These are phyloP conservation scores for Melikaiella ostensackeni DNA, from an alignment of 2,888 invertebrate genomes.

Conservation along the genomic window DNA sequence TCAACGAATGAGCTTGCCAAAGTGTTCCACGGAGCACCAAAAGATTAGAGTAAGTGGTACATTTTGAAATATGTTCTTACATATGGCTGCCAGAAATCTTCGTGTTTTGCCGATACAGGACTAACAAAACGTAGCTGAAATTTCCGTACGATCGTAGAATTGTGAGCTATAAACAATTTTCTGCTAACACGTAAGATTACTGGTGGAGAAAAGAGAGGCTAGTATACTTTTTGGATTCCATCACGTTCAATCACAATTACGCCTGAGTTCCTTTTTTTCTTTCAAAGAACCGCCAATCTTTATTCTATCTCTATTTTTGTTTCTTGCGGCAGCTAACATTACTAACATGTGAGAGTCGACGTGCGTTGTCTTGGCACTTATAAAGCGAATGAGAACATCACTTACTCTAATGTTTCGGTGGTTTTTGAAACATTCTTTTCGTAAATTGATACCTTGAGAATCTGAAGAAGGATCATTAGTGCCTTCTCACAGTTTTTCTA, in stretches of 20 bases:
- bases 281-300: constrained; percentile 43
- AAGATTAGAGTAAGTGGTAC: constrained; percentile 91
- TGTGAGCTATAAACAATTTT: constrained; percentile 33
- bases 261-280: constrained; percentile 43
- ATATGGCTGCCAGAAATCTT: constrained; percentile 39
- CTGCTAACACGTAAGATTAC: constrained; percentile 18
- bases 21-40: constrained; percentile 91
- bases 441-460: neutral
- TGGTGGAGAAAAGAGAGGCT: constrained; percentile 17
- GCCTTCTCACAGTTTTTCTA: neutral
- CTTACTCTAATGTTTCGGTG: constrained; percentile 75
- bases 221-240: constrained; percentile 9
- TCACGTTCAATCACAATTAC: neutral
- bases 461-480: neutral
- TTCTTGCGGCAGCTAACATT: constrained; percentile 60
- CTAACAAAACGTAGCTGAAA: constrained; percentile 25
- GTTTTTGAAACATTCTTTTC: constrained; percentile 17
- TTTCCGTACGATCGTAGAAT: constrained; percentile 5
- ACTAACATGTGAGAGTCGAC: constrained; percentile 60
- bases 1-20: constrained; percentile 92
- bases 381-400: constrained; percentile 61
- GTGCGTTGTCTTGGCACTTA: constrained; percentile 46
- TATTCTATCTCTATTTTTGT: constrained; percentile 46
- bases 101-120: constrained; percentile 28
- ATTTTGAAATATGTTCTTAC: constrained; percentile 42